These are phyloP conservation scores for Emydocephalus ijimae DNA, from an alignment of 2,113 vertebrate species.

Conservation along the genomic window DNA sequence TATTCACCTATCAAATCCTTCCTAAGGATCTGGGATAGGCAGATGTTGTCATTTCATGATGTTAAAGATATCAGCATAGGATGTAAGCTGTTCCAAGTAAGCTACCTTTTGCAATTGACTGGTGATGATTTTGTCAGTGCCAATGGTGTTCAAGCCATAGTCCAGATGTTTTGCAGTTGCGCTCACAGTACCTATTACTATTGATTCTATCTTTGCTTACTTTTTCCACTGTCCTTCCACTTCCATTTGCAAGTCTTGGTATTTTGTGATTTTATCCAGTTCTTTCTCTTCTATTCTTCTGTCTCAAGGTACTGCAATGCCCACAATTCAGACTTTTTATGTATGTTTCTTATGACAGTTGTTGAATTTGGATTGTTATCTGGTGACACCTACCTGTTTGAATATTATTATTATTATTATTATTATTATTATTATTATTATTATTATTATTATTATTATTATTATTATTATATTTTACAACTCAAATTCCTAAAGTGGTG, in stretches of 20 bases:
- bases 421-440: background rate
- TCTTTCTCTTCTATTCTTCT: background rate
- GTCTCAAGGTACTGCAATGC: background rate
- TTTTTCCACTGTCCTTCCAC: background rate
- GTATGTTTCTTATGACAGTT: background rate
- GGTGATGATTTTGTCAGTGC: background rate
- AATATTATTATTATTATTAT: background rate
- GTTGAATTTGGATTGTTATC: background rate
- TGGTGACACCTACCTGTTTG: background rate
- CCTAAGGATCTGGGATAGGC: background rate
- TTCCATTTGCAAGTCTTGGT: background rate
- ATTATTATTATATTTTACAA: background rate
- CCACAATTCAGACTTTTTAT: background rate
- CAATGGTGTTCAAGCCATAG: background rate
- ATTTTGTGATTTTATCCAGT: background rate
- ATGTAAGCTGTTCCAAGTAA: background rate
- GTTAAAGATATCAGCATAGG: background rate
- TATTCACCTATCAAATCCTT: background rate
- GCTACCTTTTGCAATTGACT: background rate
- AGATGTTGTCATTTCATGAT: background rate
- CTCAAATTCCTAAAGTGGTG: background rate
- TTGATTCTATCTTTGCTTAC: background rate
- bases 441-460: background rate
- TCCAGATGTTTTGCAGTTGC: background rate
- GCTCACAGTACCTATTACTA: background rate